Evolutionary conservation across 2,797 vertebrate genomes (phyloP).

Genomic region (Sebastes elongatus): DNA sequence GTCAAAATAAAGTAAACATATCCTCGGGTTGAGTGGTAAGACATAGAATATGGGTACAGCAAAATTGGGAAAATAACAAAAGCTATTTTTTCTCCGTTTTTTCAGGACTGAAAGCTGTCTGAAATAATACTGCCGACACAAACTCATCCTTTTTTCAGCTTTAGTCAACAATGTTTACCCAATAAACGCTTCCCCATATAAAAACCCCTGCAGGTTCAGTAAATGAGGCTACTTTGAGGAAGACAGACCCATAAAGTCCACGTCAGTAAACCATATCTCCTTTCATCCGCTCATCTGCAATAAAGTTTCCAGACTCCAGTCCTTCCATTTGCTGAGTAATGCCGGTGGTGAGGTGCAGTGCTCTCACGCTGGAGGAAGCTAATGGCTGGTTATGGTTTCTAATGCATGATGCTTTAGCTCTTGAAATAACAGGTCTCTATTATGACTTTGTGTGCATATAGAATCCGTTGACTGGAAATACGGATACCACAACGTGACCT

Average conservation of each 20-base stretch:
- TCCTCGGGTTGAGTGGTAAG: conserved; percentile 3
- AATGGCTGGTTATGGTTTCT: conserved; percentile 71
- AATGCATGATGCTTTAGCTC: conserved; percentile 58
- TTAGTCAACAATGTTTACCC: conserved; percentile 9
- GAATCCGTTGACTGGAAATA: conserved; percentile 52
- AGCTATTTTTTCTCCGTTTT: neutral
- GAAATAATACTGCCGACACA: conserved; percentile 1
- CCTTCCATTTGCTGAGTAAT: conserved; percentile 66
- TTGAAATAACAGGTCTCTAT: conserved; percentile 51
- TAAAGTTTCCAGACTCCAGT: conserved; percentile 57
- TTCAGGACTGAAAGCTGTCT: neutral
- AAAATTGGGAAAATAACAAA: conserved; percentile 9
- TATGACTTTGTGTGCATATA: conserved; percentile 9
- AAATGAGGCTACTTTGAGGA: conserved; percentile 38
- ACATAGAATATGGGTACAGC: conserved; percentile 5
- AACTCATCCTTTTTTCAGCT: conserved; percentile 29
- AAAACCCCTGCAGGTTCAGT: conserved; percentile 38
- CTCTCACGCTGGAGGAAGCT: conserved; percentile 48
- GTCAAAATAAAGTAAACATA: conserved; percentile 52
- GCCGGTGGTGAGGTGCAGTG: conserved; percentile 35
- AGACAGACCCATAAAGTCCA: conserved; percentile 37
- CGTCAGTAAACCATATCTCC: conserved; percentile 55
- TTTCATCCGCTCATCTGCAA: conserved; percentile 47
- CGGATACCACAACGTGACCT: conserved; percentile 20
- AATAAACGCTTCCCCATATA: conserved; percentile 19